phyloP scores from a whole-genome alignment of 2,797 vertebrate species.

The Loriculus beryllinus region DNA sequence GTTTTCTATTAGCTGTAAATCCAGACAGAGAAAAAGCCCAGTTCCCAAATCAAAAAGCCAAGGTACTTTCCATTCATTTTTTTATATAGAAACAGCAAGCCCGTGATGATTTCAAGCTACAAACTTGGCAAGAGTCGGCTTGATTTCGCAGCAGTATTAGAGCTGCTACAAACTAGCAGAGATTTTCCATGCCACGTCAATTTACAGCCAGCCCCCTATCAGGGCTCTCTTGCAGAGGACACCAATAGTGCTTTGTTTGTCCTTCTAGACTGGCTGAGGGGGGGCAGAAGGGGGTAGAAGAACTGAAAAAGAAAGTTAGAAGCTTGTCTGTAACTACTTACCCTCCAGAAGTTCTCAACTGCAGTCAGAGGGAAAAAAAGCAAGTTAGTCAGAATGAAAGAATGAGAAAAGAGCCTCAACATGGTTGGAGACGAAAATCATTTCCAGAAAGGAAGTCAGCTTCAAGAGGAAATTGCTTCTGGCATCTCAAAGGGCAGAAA shows the following conservation, averaged over 20 bases:
- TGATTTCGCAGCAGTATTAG: constrained; percentile 47
- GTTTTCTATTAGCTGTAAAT: constrained; percentile 53
- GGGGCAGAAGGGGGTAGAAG: background rate
- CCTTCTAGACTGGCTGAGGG: constrained; percentile 61
- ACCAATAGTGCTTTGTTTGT: constrained; percentile 78
- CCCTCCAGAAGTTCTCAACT: constrained; percentile 60
- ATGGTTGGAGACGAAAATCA: constrained; percentile 74
- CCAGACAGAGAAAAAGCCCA: constrained; percentile 18
- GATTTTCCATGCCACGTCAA: constrained; percentile 85
- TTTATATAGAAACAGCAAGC: background rate
- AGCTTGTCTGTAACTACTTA: constrained; percentile 59
- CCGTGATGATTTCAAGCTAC: constrained; percentile 24
- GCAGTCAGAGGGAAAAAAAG: background rate
- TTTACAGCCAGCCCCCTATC: constrained; percentile 78
- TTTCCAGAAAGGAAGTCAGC: constrained; percentile 79
- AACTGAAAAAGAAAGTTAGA: constrained; percentile 72
- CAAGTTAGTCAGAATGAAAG: constrained; percentile 55
- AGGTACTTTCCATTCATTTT: constrained; percentile 71
- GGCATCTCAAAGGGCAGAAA: constrained; percentile 71
- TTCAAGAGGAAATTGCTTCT: constrained; percentile 75
- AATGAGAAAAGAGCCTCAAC: constrained; percentile 63
- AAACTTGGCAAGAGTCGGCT: constrained; percentile 29
- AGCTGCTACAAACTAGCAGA: constrained; percentile 72
- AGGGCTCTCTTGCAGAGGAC: constrained; percentile 73
- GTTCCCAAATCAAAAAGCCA: constrained; percentile 1